These are phyloP conservation scores for Tragelaphus strepsiceros DNA, from an alignment of 2,113 vertebrate genomes.

Conservation along the genomic window DNA sequence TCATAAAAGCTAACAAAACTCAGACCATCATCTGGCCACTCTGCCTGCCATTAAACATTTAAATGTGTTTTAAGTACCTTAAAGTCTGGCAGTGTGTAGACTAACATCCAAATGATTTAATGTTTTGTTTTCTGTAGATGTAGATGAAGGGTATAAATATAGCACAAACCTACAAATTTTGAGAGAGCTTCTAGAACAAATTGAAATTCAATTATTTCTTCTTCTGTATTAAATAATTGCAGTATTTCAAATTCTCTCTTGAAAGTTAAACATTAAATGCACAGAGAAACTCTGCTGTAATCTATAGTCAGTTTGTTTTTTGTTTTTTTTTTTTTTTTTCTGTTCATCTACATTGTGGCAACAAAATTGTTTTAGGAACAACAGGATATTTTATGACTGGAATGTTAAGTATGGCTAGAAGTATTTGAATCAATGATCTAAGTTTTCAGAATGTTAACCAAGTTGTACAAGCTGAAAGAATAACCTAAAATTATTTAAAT, in stretches of 20 bases:
- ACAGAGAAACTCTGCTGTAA: background rate
- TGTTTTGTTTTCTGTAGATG: background rate
- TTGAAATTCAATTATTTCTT: background rate
- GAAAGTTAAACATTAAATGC: background rate
- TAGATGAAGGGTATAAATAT: background rate
- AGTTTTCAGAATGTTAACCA: background rate
- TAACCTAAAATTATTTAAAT: background rate
- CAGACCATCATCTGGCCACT: background rate
- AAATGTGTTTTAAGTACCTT: background rate
- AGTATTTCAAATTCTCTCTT: background rate
- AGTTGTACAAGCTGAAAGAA: background rate
- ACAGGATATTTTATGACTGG: background rate
- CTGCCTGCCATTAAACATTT: background rate
- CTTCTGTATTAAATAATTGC: background rate
- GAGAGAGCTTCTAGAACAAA: background rate
- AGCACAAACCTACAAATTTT: background rate
- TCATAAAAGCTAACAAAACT: background rate
- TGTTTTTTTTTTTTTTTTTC: background rate
- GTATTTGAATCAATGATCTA: background rate
- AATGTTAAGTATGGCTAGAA: background rate
- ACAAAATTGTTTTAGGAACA: background rate
- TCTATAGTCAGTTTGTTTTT: background rate
- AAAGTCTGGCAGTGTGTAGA: background rate
- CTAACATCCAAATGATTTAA: background rate
- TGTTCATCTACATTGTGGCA: background rate